phyloP scores from a whole-genome alignment of 2,888 invertebrate species.

The Aquatica leii region DNA sequence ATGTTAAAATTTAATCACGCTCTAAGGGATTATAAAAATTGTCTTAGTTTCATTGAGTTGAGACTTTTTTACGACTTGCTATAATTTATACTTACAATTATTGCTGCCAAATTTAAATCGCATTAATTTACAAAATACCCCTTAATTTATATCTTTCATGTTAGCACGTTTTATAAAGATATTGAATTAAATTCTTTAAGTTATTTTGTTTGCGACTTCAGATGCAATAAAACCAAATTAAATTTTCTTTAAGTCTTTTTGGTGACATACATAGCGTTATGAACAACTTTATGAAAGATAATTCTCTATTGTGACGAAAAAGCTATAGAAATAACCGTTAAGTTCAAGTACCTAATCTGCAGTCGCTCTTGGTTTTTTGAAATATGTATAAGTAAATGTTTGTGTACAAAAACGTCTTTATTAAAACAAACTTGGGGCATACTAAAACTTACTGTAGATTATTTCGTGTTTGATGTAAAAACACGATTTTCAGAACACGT shows the following conservation, averaged over 20 bases:
- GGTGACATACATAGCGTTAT: not conserved
- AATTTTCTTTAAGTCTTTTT: constrained; percentile 9
- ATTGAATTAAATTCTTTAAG: not conserved
- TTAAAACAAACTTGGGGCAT: constrained; percentile 7
- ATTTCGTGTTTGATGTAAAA: not conserved
- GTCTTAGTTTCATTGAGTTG: too few species aligned
- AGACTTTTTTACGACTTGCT: too few species aligned
- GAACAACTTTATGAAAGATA: constrained; percentile 8
- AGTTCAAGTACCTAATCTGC: constrained; percentile 10
- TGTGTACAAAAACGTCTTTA: constrained; percentile 11
- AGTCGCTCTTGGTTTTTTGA: constrained; percentile 1
- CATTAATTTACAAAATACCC: not conserved
- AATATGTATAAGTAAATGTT: constrained; percentile 27
- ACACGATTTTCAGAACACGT: too few species aligned
- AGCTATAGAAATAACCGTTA: constrained; percentile 9
- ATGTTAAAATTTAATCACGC: too few species aligned
- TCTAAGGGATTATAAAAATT: too few species aligned
- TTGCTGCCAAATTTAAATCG: not conserved
- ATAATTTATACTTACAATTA: too few species aligned
- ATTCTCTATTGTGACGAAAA: not conserved
- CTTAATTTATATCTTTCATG: too few species aligned
- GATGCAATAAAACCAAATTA: constrained; percentile 12
- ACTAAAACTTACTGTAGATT: not conserved
- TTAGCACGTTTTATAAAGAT: too few species aligned
- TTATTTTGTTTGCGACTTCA: not conserved